Conservation (phyloP, 2,888 invertebrate species). For the Abrostola triplasia region DNA sequence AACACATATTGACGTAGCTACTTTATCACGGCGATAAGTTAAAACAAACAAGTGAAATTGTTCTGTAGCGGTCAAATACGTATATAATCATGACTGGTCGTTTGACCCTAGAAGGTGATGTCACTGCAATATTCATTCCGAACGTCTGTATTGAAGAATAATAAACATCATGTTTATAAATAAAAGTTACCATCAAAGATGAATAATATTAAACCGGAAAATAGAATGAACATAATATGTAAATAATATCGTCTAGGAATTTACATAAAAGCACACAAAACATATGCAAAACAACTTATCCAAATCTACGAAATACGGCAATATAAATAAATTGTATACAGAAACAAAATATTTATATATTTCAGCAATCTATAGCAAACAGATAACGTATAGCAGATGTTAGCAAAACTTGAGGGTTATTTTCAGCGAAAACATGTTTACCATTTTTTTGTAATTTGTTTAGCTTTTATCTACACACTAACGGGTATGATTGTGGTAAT, state of each 20-base stretch:
- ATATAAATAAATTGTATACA: constrained; percentile 21
- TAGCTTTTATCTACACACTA: constrained; percentile 52
- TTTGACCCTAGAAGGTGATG: constrained; percentile 60
- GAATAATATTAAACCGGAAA: constrained; percentile 31
- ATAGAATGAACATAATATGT: constrained; percentile 6
- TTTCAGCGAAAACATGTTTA: constrained; percentile 60
- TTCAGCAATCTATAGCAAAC: constrained; percentile 7
- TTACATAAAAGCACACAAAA: neutral
- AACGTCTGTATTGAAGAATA: constrained; percentile 33
- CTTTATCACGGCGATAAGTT: constrained; percentile 57
- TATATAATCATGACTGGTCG: constrained; percentile 52
- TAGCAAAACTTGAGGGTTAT: constrained; percentile 21
- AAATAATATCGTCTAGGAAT: constrained; percentile 2
- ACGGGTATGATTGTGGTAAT: constrained; percentile 56
- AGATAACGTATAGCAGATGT: constrained; percentile 38
- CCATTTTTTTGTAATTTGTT: constrained; percentile 51
- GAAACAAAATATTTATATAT: constrained; percentile 26
- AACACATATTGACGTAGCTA: constrained; percentile 71
- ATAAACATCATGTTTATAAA: constrained; percentile 48
- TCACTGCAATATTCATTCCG: constrained; percentile 51
- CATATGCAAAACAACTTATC: neutral
- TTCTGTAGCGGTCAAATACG: constrained; percentile 59
- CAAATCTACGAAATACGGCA: constrained; percentile 13
- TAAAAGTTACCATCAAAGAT: constrained; percentile 31
- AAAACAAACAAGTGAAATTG: constrained; percentile 60